Conservation (phyloP, 2,888 invertebrate genomes). For the Laothoe populi region DNA sequence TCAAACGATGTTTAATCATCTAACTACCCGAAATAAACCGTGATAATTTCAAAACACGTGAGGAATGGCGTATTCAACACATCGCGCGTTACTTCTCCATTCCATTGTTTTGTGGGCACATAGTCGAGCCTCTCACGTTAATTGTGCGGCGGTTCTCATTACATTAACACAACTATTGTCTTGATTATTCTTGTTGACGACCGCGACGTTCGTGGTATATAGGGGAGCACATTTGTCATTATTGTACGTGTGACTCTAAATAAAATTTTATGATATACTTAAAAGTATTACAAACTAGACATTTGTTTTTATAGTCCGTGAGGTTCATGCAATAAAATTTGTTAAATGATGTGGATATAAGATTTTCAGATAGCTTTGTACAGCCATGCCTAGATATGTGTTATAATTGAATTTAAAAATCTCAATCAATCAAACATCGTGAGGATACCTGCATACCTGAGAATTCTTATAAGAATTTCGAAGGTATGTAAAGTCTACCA, state of each 20-base stretch:
- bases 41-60: not conserved
- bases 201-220: constrained; percentile 32
- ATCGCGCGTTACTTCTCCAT: not conserved
- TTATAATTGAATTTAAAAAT: too few relatives aligned
- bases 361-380: too few relatives aligned
- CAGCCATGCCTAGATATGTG: too few relatives aligned
- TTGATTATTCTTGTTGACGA: constrained; percentile 52
- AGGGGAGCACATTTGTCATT: not conserved
- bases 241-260: not conserved
- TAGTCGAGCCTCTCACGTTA: constrained; percentile 44
- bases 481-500: too few relatives aligned
- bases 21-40: not conserved
- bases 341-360: too few relatives aligned
- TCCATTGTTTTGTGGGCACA: constrained; percentile 32
- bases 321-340: too few relatives aligned
- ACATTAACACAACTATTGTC: constrained; percentile 54
- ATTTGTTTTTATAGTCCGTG: too few relatives aligned
- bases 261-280: not conserved
- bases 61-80: constrained; percentile 2
- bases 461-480: too few relatives aligned
- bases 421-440: too few relatives aligned
- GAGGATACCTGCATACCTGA: too few relatives aligned
- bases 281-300: not conserved
- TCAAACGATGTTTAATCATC: not conserved
- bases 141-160: constrained; percentile 52